These are phyloP conservation scores for Eudyptes chrysolophus DNA, from an alignment of 2,113 vertebrate genomes.

Conservation along the genomic window DNA sequence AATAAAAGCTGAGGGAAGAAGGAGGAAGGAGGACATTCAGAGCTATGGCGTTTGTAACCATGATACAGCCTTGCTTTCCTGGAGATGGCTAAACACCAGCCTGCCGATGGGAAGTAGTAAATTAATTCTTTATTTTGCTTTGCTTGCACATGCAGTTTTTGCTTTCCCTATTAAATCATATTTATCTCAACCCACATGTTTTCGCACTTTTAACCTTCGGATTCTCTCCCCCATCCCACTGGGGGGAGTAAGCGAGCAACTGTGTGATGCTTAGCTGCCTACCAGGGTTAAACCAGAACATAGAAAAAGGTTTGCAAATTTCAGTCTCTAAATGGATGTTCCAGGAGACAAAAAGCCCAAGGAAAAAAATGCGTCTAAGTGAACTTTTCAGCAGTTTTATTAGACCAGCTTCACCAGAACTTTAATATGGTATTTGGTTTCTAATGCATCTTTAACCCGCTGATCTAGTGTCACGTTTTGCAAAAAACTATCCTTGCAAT, in stretches of 20 bases:
- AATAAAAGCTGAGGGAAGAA: not conserved
- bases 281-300: not conserved
- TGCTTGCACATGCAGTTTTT: not conserved
- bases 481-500: not conserved
- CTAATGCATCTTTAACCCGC: not conserved
- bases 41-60: not conserved
- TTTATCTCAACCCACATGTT: not conserved
- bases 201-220: not conserved
- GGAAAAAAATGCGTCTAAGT: not conserved
- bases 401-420: not conserved
- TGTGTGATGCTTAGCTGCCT: not conserved
- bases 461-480: not conserved
- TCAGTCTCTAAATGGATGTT: not conserved
- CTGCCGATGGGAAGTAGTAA: not conserved
- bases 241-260: fast-evolving
- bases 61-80: not conserved
- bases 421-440: not conserved
- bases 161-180: not conserved
- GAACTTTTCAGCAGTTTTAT: not conserved
- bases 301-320: not conserved
- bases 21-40: not conserved
- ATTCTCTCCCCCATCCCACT: not conserved
- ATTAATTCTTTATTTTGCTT: not conserved
- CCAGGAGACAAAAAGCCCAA: not conserved
- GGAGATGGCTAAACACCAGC: not conserved